phyloP scores from a whole-genome alignment of 1,140 invertebrate species.

The Procambarus virginalis region DNA sequence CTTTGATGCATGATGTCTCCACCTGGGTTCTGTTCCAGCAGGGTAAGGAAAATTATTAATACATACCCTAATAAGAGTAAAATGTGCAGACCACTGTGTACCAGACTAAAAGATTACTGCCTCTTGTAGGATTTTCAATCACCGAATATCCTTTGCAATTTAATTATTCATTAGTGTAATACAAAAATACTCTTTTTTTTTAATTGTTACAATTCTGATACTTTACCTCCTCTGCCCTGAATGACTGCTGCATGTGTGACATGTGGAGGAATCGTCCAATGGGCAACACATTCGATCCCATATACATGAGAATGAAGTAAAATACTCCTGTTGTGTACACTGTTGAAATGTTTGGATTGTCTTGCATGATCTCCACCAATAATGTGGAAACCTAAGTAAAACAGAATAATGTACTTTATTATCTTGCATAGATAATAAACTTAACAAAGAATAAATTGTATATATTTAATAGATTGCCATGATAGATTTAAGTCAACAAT shows the following conservation, averaged over 20 bases:
- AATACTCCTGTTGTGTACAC: conserved; percentile 97
- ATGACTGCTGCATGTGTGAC: conserved; percentile 96
- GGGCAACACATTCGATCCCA: conserved; percentile 97
- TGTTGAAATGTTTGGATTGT: conserved; percentile 96
- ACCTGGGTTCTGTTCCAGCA: conserved; percentile 73
- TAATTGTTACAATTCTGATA: background rate
- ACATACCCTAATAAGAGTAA: background rate
- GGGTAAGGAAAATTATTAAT: background rate
- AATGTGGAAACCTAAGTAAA: conserved; percentile 53
- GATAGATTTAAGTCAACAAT: no score
- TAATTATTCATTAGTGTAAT: no score
- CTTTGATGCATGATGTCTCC: conserved; percentile 83
- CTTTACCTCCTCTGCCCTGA: conserved; percentile 89
- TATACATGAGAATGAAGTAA: conserved; percentile 99
- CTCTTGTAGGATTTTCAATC: no score
- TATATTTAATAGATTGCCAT: no score
- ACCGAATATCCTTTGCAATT: no score
- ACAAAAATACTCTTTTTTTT: no score
- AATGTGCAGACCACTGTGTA: background rate
- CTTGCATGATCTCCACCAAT: conserved; percentile 86
- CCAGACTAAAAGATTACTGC: no score
- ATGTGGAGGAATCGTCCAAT: conserved; percentile 95
- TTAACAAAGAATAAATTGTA: no score
- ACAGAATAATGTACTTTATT: background rate
- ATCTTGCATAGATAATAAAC: no score